These are phyloP conservation scores for Hydrocynus forskahlii DNA, from an alignment of 2,797 vertebrate genomes.

Conservation along the genomic window DNA sequence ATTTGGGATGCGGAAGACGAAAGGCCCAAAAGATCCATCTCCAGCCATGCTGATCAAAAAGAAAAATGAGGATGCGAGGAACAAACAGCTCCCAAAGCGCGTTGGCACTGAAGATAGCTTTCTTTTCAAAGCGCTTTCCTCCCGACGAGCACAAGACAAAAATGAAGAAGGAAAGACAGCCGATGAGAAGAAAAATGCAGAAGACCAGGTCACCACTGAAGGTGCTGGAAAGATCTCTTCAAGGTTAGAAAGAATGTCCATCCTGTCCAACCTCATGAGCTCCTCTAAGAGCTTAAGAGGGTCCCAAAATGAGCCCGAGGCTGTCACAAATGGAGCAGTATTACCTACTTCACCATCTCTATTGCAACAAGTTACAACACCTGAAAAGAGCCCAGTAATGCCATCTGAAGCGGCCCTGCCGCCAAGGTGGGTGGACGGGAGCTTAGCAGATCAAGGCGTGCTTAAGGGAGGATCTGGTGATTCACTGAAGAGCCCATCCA, in stretches of 20 bases:
- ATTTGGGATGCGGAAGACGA: slow-evolving; percentile 86
- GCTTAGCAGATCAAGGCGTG: slow-evolving; percentile 43
- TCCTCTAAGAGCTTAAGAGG: slow-evolving; percentile 65
- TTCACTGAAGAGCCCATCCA: slow-evolving; percentile 61
- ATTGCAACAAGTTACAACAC: slow-evolving; percentile 27
- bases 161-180: slow-evolving; percentile 59
- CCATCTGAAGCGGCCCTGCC: slow-evolving; percentile 52
- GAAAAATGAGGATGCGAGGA: slow-evolving; percentile 79
- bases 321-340: slow-evolving; percentile 38
- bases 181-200: slow-evolving; percentile 54
- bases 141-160: slow-evolving; percentile 54
- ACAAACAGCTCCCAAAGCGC: slow-evolving; percentile 74
- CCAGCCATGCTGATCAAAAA: slow-evolving; percentile 85
- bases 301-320: slow-evolving; percentile 52
- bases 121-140: slow-evolving; percentile 75
- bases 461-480: slow-evolving; percentile 52
- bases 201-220: slow-evolving; percentile 63
- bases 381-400: slow-evolving; percentile 37
- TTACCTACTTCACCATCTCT: slow-evolving; percentile 45
- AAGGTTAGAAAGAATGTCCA: slow-evolving; percentile 87
- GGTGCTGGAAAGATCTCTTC: slow-evolving; percentile 79
- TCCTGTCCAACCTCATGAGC: slow-evolving; percentile 86
- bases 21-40: slow-evolving; percentile 71
- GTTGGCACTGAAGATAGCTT: slow-evolving; percentile 79
- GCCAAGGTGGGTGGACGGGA: slow-evolving; percentile 48